Evolutionary conservation across 1,140 invertebrate genomes (phyloP).

Genomic region (Sogatella furcifera): DNA sequence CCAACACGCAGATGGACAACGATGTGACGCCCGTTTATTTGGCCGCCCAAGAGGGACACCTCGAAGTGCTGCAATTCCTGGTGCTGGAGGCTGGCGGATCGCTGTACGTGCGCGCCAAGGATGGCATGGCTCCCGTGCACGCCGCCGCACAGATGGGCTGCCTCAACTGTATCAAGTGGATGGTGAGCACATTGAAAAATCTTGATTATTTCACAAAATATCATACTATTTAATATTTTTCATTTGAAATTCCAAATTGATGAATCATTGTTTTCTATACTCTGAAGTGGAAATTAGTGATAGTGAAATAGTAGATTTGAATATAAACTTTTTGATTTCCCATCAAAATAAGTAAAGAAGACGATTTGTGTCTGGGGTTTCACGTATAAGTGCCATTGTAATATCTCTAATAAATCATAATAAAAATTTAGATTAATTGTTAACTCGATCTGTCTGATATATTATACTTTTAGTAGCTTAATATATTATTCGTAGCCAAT

Average conservation of each 20-base stretch:
- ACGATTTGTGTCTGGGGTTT: no score
- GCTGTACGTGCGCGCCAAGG: constrained; percentile 63
- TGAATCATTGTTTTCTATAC: no score
- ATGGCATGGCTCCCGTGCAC: constrained; percentile 81
- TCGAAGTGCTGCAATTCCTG: constrained; percentile 72
- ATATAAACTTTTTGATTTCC: no score
- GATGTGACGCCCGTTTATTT: constrained; percentile 82
- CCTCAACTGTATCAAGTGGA: constrained; percentile 74
- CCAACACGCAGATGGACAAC: constrained; percentile 81
- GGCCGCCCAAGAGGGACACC: constrained; percentile 75
- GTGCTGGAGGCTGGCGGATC: constrained; percentile 68
- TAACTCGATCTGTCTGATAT: no score
- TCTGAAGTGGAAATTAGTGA: no score
- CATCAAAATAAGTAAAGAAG: no score
- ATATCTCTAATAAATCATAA: no score
- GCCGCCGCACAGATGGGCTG: constrained; percentile 82
- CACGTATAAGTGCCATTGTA: no score
- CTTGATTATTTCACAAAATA: neutral
- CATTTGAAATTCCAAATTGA: neutral
- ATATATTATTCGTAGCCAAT: no score
- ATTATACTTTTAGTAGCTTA: no score
- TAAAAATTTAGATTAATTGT: no score
- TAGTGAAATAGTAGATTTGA: no score
- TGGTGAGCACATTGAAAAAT: constrained; percentile 64
- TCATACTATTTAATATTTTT: neutral